A percentile compares a stretch with the other conserved stretches of the same genome.
Conservation (phyloP, 2,113 vertebrate genomes). For the Piaya cayana region DNA sequence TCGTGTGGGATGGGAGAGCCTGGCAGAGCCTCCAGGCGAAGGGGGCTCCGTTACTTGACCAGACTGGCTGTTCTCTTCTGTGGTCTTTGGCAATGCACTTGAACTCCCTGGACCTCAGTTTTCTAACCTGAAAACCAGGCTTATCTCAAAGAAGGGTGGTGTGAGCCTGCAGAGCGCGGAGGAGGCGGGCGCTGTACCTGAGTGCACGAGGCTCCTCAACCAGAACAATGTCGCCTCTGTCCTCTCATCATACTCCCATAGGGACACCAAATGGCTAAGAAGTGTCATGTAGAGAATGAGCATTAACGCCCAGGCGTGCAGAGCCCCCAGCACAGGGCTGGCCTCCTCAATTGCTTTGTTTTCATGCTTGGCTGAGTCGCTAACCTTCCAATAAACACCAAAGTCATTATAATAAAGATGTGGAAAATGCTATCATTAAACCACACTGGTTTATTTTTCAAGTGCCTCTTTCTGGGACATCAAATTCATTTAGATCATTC, state of each 20-base stretch:
- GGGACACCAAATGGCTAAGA: background rate
- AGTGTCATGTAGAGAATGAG: background rate
- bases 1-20: background rate
- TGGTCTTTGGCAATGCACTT: background rate
- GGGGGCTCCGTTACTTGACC: background rate
- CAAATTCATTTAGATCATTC: slow-evolving; percentile 64
- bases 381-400: slow-evolving; percentile 64
- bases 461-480: slow-evolving; percentile 68
- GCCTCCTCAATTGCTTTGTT: slow-evolving; percentile 45
- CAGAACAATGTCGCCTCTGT: background rate
- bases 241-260: background rate
- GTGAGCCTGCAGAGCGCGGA: background rate
- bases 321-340: background rate
- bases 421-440: slow-evolving; percentile 60
- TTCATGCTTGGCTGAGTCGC: slow-evolving; percentile 10
- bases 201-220: background rate
- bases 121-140: background rate
- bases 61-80: fast-evolving
- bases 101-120: background rate
- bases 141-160: background rate
- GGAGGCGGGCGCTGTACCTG: background rate
- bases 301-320: background rate
- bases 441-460: slow-evolving; percentile 39
- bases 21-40: background rate
- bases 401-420: slow-evolving; percentile 55